phyloP scores from a whole-genome alignment of 2,888 invertebrate genomes.

The Trichacis sp. region DNA sequence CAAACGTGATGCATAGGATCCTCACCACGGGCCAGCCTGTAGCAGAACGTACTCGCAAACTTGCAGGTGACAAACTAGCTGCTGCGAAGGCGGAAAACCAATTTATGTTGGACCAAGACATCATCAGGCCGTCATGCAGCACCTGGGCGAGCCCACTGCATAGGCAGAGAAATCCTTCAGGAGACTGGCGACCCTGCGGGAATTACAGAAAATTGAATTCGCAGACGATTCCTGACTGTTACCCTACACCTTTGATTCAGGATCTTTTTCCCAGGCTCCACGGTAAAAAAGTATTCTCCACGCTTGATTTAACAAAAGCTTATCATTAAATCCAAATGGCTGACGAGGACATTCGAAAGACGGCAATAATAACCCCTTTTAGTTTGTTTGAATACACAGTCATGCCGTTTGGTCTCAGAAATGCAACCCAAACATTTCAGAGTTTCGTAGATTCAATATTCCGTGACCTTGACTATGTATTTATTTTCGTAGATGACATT shows the following conservation, averaged over 20 bases:
- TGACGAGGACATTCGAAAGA: conserved; percentile 25
- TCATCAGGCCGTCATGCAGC: conserved; percentile 49
- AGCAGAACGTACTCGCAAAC: conserved; percentile 46
- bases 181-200: conserved; percentile 36
- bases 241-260: conserved; percentile 18
- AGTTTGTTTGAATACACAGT: conserved; percentile 8
- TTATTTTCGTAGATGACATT: conserved; percentile 23
- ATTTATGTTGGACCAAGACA: conserved; percentile 49
- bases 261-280: too few species aligned
- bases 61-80: conserved; percentile 51
- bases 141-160: conserved; percentile 51
- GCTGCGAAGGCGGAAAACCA: conserved; percentile 51
- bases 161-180: conserved; percentile 30
- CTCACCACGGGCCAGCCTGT: conserved; percentile 55
- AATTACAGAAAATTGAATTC: conserved; percentile 24
- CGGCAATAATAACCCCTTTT: conserved; percentile 22
- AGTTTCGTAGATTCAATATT: conserved; percentile 14
- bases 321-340: conserved; percentile 29
- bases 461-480: conserved; percentile 15
- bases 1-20: conserved; percentile 39
- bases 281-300: conserved; percentile 15
- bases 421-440: conserved; percentile 27
- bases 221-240: conserved; percentile 21
- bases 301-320: conserved; percentile 18
- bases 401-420: too few species aligned